A percentile compares a stretch with the other conserved stretches of the same genome.
These are phyloP conservation scores for Synaphobranchus kaupii DNA, from an alignment of 2,797 vertebrate genomes.

Conservation along the genomic window DNA sequence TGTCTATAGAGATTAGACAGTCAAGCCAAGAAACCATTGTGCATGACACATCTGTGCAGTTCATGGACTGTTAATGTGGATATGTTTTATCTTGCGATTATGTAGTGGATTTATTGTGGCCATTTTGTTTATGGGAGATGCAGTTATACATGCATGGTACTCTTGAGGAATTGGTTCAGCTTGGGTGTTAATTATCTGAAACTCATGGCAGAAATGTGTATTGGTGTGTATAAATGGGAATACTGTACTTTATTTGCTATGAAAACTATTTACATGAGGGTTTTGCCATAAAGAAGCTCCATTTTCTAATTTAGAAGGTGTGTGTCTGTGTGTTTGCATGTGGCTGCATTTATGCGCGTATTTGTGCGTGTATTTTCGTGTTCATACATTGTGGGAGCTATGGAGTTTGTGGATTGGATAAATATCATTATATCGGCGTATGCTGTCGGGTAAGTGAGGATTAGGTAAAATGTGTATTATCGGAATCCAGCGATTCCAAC, in stretches of 20 bases:
- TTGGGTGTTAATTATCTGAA: constrained; percentile 58
- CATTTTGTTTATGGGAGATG: constrained; percentile 59
- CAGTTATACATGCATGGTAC: constrained; percentile 52
- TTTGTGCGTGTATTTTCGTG: constrained; percentile 45
- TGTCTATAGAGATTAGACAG: neutral
- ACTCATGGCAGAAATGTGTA: constrained; percentile 40
- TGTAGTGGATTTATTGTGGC: constrained; percentile 54
- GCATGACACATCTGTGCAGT: neutral
- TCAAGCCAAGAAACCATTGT: neutral
- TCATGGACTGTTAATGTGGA: neutral
- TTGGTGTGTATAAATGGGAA: neutral
- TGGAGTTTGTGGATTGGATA: neutral
- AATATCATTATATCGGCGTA: no score
- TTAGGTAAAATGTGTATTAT: no score
- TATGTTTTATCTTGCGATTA: constrained; percentile 39
- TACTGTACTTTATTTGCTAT: neutral
- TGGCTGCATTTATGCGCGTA: constrained; percentile 28
- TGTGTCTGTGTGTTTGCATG: neutral
- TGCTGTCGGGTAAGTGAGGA: no score
- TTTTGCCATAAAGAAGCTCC: neutral
- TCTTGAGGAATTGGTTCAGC: constrained; percentile 57
- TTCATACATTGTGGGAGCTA: constrained; percentile 29
- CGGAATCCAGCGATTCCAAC: no score
- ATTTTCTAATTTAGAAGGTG: neutral
- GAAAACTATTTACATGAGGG: neutral